These are phyloP conservation scores for Physeter macrocephalus DNA, from an alignment of 2,113 vertebrate genomes.

Conservation along the genomic window DNA sequence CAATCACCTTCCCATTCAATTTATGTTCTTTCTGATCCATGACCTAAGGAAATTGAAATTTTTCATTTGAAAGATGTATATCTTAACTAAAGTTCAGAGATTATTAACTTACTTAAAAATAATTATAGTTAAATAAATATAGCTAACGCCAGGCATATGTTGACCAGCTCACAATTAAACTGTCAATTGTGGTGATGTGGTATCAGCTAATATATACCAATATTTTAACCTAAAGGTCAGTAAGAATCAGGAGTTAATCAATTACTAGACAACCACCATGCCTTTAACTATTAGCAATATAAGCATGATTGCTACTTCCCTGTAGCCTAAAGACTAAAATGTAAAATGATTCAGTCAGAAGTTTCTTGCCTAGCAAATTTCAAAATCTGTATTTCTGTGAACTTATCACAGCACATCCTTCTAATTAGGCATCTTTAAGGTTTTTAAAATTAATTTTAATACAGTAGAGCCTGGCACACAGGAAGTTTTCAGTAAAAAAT, in stretches of 20 bases:
- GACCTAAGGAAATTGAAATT: slow-evolving; percentile 84
- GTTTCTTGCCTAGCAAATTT: background rate
- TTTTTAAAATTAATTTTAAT: background rate
- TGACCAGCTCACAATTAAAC: background rate
- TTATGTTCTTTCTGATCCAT: slow-evolving; percentile 97
- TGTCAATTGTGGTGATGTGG: background rate
- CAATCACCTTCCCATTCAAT: slow-evolving; percentile 98
- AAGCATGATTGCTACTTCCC: background rate
- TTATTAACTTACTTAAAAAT: slow-evolving; percentile 41
- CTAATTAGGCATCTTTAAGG: background rate
- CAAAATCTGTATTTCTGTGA: background rate
- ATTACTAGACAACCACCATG: background rate
- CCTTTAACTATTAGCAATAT: background rate
- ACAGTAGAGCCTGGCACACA: background rate
- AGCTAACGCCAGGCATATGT: background rate
- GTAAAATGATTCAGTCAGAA: background rate
- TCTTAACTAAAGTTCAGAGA: slow-evolving; percentile 23
- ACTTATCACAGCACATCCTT: background rate
- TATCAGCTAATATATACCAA: background rate
- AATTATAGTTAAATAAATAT: background rate
- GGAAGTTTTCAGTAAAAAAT: background rate
- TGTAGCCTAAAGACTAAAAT: background rate
- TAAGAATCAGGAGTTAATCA: background rate
- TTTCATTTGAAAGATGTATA: slow-evolving; percentile 61
- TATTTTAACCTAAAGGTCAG: background rate